Evolutionary conservation across 2,888 invertebrate species (phyloP), one percentile per base, ranked within the genome.

Genomic region (Drosophila testacea): DNA sequence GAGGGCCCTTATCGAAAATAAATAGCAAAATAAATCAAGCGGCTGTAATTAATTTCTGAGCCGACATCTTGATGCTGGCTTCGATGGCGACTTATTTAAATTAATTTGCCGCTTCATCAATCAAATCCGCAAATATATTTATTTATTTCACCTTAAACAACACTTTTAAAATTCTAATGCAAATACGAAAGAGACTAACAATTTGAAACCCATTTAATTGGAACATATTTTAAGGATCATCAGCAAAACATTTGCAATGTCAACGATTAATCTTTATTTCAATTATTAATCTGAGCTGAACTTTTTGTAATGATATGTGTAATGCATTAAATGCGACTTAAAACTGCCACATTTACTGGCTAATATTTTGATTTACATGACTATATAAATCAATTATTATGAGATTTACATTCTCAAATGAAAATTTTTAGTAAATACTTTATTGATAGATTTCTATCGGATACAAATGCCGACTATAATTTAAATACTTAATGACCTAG

Each of bases 51-150:
- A 75, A 75, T 75, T 66, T 73, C 57, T 42, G 65, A 47, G 69
- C 62, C 62, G 56, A 72, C 72, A 62, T 72, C 72, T 73, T 72
- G 73, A 68, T 63, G 73, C 46, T 67, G 54, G 44, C 51, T 66
- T 50, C 59, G 61, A 67, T 67, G 71, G 67, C 60, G 57, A 63
- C 55, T 67, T 68, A 67, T 75, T 73, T 76, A 73, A 77, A 77
- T 76, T 69, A 76, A 76, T 76, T 77, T 62, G 66, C 60, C 48
- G 57, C 55, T 69, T 62, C 57, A 69, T 77, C 75, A 77, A 72
- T 75, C 46, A 32, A 56, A 66, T 59, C 16, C 38, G 32, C 46
- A 48, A 59, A 63, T 54, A 39, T 61, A 54, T 46, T 22, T 9
- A 54, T 46, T 47, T 62, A 44, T 51, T 42, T 13, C 34, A 32